Percentiles rank a stretch among this genome's conserved stretches.
Conservation (phyloP, 1,140 invertebrate genomes). For the Drosophila sproati region DNA sequence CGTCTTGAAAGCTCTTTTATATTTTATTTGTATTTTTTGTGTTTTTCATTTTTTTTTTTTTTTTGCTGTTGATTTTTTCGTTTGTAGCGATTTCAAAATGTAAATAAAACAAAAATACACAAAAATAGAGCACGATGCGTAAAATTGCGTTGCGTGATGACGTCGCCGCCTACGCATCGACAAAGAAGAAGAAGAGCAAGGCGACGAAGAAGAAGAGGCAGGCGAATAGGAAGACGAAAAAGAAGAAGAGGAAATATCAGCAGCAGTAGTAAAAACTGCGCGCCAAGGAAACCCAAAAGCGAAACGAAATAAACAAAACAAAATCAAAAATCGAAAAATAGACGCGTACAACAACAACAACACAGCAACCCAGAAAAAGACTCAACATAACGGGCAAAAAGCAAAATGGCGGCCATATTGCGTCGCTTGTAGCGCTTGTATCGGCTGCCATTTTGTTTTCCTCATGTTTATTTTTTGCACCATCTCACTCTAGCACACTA, state of each 20-base stretch:
- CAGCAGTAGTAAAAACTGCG: constrained; percentile 33
- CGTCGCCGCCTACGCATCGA: constrained; percentile 62
- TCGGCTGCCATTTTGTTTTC: constrained; percentile 77
- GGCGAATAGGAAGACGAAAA: constrained; percentile 34
- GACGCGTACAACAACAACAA: constrained; percentile 35
- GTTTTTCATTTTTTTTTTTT: background rate
- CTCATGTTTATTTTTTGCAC: constrained; percentile 10
- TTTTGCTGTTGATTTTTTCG: constrained; percentile 30
- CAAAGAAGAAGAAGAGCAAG: constrained; percentile 34
- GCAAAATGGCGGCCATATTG: constrained; percentile 80
- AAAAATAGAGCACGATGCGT: constrained; percentile 61
- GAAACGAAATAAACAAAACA: constrained; percentile 50
- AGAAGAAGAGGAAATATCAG: constrained; percentile 25
- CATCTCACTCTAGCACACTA: constrained; percentile 46
- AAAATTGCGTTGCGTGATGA: constrained; percentile 57
- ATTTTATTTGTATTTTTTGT: background rate
- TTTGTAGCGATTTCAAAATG: constrained; percentile 70
- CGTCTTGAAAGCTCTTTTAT: constrained; percentile 6
- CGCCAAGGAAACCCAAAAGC: constrained; percentile 41
- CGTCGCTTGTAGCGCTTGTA: constrained; percentile 70
- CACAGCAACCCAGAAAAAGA: background rate
- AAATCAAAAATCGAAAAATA: constrained; percentile 61
- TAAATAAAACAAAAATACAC: constrained; percentile 61
- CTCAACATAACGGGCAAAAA: constrained; percentile 65
- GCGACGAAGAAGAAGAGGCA: constrained; percentile 24